A percentile compares a stretch with the other conserved stretches of the same genome.
phyloP scores from a whole-genome alignment of 2,797 vertebrate genomes.

The Petrocephalus schoutedeni region DNA sequence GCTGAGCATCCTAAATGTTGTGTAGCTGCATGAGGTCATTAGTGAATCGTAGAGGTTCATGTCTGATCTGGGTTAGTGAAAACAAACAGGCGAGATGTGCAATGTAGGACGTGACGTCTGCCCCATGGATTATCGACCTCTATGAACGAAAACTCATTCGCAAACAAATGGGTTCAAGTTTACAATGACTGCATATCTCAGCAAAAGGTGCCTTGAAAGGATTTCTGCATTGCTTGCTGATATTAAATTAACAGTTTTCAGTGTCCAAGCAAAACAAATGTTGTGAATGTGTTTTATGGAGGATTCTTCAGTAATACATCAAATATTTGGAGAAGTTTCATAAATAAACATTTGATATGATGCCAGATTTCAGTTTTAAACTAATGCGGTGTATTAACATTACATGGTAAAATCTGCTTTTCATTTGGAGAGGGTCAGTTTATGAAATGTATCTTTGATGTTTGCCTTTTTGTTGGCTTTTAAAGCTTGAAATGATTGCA shows the following conservation, averaged over 20 bases:
- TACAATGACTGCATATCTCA: not conserved
- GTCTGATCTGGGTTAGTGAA: not conserved
- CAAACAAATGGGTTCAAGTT: not conserved
- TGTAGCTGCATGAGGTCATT: not conserved
- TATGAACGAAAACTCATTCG: not conserved
- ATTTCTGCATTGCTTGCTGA: not conserved
- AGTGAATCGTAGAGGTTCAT: not conserved
- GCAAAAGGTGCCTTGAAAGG: not conserved
- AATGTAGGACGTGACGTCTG: not conserved
- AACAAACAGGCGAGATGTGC: not conserved
- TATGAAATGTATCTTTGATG: slow-evolving; percentile 17
- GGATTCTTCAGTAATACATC: not conserved
- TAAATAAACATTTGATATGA: slow-evolving; percentile 14
- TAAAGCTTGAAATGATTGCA: not conserved
- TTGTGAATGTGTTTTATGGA: not conserved
- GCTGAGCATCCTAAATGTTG: not conserved
- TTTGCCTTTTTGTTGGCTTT: not conserved
- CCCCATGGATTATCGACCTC: not conserved
- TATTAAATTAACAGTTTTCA: not conserved
- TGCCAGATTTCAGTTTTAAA: slow-evolving; percentile 8
- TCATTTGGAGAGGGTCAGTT: slow-evolving; percentile 5
- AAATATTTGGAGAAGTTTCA: slow-evolving; percentile 9
- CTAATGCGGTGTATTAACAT: slow-evolving; percentile 7
- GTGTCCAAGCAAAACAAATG: not conserved
- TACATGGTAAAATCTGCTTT: slow-evolving; percentile 23